Base-by-base conservation (phyloP, 2,113 vertebrate genomes). In the Typhlomys cinereus region DNA sequence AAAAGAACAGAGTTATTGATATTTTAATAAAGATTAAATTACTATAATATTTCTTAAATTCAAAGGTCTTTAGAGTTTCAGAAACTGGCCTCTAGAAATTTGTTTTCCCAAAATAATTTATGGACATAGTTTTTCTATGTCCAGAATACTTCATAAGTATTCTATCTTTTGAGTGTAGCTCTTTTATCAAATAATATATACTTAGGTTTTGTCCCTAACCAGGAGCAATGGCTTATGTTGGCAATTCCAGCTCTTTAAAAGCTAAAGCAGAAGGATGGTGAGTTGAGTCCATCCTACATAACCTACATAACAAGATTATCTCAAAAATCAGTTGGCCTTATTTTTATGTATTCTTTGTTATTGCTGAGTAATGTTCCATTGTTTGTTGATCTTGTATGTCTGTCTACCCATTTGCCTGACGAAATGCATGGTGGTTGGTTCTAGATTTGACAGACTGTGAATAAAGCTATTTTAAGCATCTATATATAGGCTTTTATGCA, bases 331-430 rank as follows among this genome's bases (percentile, higher is more conserved):
- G 10, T 10, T 31, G 0, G 1, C 7, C 66, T 39, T 73, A 5
- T 36, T 20, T 8, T 2, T 31, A 2, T 41, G 25, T 46, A 41
- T 20, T 18, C 14, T 61, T 61, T 75, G 10, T 17, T 69, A 27
- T 0, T 64, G 21, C 29, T 73, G 48, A 36, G 8, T 3, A n/a
- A n/a, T 36, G 1, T 29, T 41, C 29, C 18, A 62, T 9, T 18
- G 14, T 4, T 23, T 2, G 10, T 4, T 20, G 5, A 3, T 13
- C 44, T 25, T 0, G 14, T 66, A 2, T 25, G 31, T 50, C 12
- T 18, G 5, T 44, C 25, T 20, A 31, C 23, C 41, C 13, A 46
- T 25, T 12, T 7, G n/a, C 7, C 15, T 36, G 27, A 1, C 20
- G 29, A 57, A 61, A 7, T 39, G 20, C 0, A 21, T 12, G 1